Conservation (phyloP, 1,140 invertebrate genomes). For the Drosophila nigrodunni region DNA sequence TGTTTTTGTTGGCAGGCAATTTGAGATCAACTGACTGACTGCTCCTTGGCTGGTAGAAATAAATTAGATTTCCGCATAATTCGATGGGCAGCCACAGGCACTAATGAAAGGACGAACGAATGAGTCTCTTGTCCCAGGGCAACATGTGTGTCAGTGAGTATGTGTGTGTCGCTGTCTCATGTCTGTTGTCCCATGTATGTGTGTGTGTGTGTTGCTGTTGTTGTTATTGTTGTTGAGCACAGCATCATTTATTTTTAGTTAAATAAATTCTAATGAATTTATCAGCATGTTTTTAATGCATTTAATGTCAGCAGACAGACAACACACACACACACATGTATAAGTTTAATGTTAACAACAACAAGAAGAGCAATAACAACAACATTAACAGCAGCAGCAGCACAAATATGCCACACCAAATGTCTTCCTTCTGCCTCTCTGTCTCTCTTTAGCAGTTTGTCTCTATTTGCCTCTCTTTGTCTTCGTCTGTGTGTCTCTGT, state of each 20-base stretch:
- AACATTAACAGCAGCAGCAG: slow-evolving; percentile 43
- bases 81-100: slow-evolving; percentile 60
- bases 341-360: slow-evolving; percentile 71
- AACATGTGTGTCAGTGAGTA: slow-evolving; percentile 1
- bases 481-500: neutral
- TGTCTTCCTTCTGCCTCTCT: slow-evolving; percentile 21
- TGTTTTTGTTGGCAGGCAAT: slow-evolving; percentile 31
- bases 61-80: slow-evolving; percentile 70
- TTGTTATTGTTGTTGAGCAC: slow-evolving; percentile 13
- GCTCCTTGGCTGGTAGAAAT: slow-evolving; percentile 39
- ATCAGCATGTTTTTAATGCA: slow-evolving; percentile 66
- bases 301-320: slow-evolving; percentile 50
- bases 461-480: slow-evolving; percentile 16
- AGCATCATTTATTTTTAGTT: slow-evolving; percentile 60
- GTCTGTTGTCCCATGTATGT: neutral
- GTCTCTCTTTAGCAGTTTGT: slow-evolving; percentile 18
- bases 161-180: neutral
- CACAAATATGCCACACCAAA: slow-evolving; percentile 63
- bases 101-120: slow-evolving; percentile 45
- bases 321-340: slow-evolving; percentile 39
- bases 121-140: slow-evolving; percentile 8
- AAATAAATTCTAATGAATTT: slow-evolving; percentile 77
- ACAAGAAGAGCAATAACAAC: slow-evolving; percentile 48
- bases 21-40: slow-evolving; percentile 47
- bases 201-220: neutral